A percentile compares a stretch with the other conserved stretches of the same genome.
Conservation (phyloP, 92 coral and sea anemone species). For the Epizoanthus illoricatus region DNA sequence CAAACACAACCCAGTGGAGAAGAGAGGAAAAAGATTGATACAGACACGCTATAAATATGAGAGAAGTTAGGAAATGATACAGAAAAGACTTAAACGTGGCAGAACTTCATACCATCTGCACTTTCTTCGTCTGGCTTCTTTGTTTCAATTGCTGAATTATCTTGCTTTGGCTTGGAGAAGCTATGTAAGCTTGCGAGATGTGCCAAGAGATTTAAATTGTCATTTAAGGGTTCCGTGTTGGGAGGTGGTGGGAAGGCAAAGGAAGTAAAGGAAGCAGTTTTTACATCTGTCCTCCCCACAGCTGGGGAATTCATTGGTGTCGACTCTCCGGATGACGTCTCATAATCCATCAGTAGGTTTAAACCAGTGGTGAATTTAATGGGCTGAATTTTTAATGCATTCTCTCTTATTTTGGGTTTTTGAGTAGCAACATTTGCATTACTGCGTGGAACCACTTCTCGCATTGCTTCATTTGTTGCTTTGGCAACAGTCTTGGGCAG, state of each 20-base stretch:
- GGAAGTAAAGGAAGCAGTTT: not conserved
- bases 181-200: conserved; percentile 34
- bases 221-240: conserved; percentile 16
- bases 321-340: conserved; percentile 76
- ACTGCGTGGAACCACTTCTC: conserved; percentile 5
- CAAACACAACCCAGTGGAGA: no score
- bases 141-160: conserved; percentile 7
- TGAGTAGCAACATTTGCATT: conserved; percentile 2
- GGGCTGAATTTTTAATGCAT: conserved; percentile 9
- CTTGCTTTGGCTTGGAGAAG: not conserved
- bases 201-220: conserved; percentile 46
- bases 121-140: not conserved
- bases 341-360: conserved; percentile 77
- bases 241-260: conserved; percentile 34
- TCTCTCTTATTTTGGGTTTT: conserved; percentile 8
- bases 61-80: no score
- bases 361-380: conserved; percentile 63
- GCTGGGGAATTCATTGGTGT: conserved; percentile 42
- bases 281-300: conserved; percentile 7
- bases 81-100: not conserved
- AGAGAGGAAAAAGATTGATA: no score
- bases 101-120: conserved; percentile 5
- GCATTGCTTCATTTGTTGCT: not conserved
- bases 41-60: no score
- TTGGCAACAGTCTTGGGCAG: not conserved